phyloP scores from a whole-genome alignment of 2,888 invertebrate species.

The Melangyna quadrimaculata region DNA sequence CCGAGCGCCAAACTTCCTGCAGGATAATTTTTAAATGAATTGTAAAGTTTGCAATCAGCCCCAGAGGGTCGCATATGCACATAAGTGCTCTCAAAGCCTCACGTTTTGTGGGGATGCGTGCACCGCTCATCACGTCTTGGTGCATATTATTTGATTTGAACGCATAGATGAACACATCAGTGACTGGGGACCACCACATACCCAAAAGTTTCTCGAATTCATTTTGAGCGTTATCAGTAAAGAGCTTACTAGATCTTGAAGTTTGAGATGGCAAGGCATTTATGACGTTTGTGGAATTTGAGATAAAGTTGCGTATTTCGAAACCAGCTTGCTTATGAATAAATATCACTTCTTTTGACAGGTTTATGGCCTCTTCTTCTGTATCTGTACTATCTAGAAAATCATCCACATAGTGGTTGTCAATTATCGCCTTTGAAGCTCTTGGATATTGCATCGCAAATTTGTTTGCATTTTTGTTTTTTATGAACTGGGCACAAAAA shows the following conservation, averaged over 20 bases:
- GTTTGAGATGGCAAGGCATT: neutral
- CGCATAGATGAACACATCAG: conserved; percentile 61
- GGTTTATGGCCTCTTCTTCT: conserved; percentile 29
- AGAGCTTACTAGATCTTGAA: no score
- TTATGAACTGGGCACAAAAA: conserved; percentile 52
- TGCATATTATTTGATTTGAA: neutral
- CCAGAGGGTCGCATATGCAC: conserved; percentile 75
- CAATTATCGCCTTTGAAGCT: conserved; percentile 62
- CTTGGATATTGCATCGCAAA: conserved; percentile 49
- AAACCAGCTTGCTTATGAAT: neutral
- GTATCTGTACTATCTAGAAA: conserved; percentile 70
- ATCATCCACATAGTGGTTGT: conserved; percentile 58
- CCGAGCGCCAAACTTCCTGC: no score
- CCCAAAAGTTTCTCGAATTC: conserved; percentile 43
- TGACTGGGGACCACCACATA: conserved; percentile 59
- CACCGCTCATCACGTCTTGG: conserved; percentile 3
- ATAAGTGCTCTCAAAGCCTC: conserved; percentile 55
- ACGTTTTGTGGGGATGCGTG: no score
- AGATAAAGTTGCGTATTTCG: neutral
- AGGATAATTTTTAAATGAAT: conserved; percentile 45
- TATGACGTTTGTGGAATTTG: no score
- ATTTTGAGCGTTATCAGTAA: no score
- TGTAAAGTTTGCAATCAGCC: conserved; percentile 68
- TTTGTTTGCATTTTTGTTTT: conserved; percentile 71
- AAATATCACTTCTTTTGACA: conserved; percentile 62